These are phyloP conservation scores for Cairina moschata DNA, from an alignment of 2,113 vertebrate species.

Conservation along the genomic window DNA sequence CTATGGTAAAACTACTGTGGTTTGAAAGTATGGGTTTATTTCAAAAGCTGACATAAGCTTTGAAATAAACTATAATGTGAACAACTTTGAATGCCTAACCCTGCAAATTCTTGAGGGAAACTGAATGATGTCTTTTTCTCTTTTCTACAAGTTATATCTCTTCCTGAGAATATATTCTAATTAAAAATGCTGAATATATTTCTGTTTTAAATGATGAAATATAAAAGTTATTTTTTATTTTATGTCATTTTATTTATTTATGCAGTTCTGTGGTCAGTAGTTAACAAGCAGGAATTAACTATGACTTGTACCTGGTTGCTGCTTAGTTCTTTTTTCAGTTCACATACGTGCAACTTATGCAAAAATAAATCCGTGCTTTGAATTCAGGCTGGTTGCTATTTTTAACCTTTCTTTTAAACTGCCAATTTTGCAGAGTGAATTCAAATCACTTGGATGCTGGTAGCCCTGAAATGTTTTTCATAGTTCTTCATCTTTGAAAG, in stretches of 20 bases:
- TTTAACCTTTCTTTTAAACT: not conserved
- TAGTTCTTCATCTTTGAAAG: not conserved
- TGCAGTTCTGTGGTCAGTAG: not conserved
- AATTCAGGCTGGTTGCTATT: not conserved
- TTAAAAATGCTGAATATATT: not conserved
- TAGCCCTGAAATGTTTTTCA: not conserved
- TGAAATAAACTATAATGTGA: not conserved
- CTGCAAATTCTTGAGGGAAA: not conserved
- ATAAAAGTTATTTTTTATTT: not conserved
- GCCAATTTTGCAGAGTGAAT: not conserved
- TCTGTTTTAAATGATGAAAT: not conserved
- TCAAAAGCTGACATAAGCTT: not conserved
- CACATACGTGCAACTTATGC: not conserved
- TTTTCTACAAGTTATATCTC: not conserved
- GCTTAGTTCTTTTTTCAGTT: constrained; percentile 11
- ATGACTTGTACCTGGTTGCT: not conserved
- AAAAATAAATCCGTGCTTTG: not conserved
- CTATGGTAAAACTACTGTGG: not conserved
- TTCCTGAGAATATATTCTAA: not conserved
- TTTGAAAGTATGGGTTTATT: not conserved
- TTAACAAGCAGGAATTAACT: not conserved
- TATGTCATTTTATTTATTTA: too few species aligned
- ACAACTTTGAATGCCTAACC: not conserved
- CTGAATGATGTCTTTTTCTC: not conserved
- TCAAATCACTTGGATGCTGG: not conserved